phyloP scores from a whole-genome alignment of 1,140 invertebrate genomes.

The Leptopilina clavipes region DNA sequence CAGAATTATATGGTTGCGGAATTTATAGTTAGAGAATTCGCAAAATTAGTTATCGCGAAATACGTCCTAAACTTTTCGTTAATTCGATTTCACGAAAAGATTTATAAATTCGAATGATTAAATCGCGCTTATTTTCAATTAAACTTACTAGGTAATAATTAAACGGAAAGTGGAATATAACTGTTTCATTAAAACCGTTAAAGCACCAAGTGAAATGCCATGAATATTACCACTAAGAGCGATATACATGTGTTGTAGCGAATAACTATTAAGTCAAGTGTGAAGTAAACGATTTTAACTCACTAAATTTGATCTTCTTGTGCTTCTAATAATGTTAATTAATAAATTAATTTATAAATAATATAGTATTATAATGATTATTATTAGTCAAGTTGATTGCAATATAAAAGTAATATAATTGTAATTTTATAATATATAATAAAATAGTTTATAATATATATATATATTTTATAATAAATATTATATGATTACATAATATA shows the following conservation, averaged over 20 bases:
- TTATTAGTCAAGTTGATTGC: no score
- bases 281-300: neutral
- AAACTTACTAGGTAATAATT: slow-evolving; percentile 2
- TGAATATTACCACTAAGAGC: neutral
- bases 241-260: neutral
- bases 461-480: no score
- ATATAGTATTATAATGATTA: no score
- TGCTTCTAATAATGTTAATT: neutral
- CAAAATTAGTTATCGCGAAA: neutral
- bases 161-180: slow-evolving; percentile 6
- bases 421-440: no score
- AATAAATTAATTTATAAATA: neutral
- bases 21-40: slow-evolving; percentile 1
- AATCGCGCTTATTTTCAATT: slow-evolving; percentile 10
- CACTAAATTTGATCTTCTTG: neutral
- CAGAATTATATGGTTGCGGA: neutral
- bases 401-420: no score
- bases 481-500: no score
- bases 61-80: neutral
- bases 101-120: slow-evolving; percentile 2
- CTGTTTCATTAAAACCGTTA: slow-evolving; percentile 9
- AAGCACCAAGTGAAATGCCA: neutral
- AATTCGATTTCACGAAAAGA: neutral
- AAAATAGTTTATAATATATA: no score
- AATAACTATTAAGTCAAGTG: neutral